Percentiles rank a stretch among this genome's conserved stretches.
Conservation (phyloP, 2,113 vertebrate genomes). For the Panthera uncia region DNA sequence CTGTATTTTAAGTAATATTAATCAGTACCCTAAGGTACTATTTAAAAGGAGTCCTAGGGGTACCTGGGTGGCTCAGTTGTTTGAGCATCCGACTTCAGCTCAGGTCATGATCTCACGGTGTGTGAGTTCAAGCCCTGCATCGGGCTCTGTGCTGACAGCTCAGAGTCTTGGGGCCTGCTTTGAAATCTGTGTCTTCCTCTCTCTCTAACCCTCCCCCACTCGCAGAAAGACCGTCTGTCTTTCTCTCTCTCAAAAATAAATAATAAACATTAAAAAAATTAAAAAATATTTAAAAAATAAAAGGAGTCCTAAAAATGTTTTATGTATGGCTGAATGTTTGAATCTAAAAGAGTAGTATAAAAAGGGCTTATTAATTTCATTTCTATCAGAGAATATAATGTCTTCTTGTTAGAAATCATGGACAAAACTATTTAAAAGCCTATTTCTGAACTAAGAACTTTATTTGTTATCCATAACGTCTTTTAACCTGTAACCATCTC, state of each 20-base stretch:
- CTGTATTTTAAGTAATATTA: neutral
- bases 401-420: neutral
- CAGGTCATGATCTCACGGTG: too few relatives aligned
- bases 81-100: too few relatives aligned
- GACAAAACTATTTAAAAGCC: neutral
- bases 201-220: too few relatives aligned
- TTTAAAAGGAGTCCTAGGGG: neutral
- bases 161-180: too few relatives aligned
- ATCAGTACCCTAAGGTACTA: neutral
- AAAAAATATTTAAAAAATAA: neutral
- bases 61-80: too few relatives aligned
- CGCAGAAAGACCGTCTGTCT: too few relatives aligned
- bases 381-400: neutral
- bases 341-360: neutral
- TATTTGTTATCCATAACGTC: neutral
- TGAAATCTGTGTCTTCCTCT: too few relatives aligned
- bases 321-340: neutral
- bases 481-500: neutral
- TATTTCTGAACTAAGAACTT: neutral
- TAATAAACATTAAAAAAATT: too few relatives aligned
- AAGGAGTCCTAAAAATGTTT: neutral
- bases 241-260: too few relatives aligned
- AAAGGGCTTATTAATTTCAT: constrained; percentile 24
- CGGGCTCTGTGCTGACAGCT: too few relatives aligned
- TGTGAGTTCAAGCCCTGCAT: too few relatives aligned